Evolutionary conservation across 2,797 vertebrate species (phyloP).

Genomic region (Salmo trutta): DNA sequence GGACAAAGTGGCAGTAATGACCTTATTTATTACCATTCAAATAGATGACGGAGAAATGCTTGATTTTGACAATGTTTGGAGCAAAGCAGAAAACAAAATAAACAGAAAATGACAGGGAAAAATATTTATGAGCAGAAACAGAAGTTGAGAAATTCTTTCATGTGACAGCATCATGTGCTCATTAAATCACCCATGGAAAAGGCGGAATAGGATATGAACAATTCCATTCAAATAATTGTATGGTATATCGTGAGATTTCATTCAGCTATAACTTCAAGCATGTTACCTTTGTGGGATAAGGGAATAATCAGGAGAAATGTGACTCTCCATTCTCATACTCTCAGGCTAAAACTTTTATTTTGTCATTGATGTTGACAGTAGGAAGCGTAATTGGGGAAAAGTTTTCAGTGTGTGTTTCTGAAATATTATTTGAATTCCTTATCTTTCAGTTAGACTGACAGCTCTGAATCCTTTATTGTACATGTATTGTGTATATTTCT

Average conservation of each 20-base stretch:
- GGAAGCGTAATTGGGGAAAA: background rate
- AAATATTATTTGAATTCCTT: background rate
- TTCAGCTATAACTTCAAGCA: slow-evolving; percentile 47
- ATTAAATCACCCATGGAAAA: slow-evolving; percentile 66
- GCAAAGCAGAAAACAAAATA: slow-evolving; percentile 57
- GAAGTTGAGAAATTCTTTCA: slow-evolving; percentile 55
- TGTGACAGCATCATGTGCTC: slow-evolving; percentile 69
- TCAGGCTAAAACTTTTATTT: slow-evolving; percentile 22
- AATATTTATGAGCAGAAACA: slow-evolving; percentile 36
- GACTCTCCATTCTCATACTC: slow-evolving; percentile 16
- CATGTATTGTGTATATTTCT: background rate
- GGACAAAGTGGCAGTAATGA: slow-evolving; percentile 67
- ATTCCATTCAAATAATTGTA: slow-evolving; percentile 55
- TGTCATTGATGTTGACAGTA: slow-evolving; percentile 13
- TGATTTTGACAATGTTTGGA: slow-evolving; percentile 56
- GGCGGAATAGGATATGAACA: slow-evolving; percentile 51
- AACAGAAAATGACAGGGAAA: slow-evolving; percentile 65
- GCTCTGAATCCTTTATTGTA: background rate
- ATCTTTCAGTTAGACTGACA: background rate
- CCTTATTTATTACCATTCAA: slow-evolving; percentile 67
- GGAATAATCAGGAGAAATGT: slow-evolving; percentile 10
- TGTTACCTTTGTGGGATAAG: slow-evolving; percentile 11
- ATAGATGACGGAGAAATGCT: slow-evolving; percentile 53
- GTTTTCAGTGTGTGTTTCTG: background rate
- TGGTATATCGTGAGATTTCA: slow-evolving; percentile 47